These are phyloP conservation scores for Triplophysa tibetana DNA, from an alignment of 2,113 vertebrate genomes.

Conservation along the genomic window DNA sequence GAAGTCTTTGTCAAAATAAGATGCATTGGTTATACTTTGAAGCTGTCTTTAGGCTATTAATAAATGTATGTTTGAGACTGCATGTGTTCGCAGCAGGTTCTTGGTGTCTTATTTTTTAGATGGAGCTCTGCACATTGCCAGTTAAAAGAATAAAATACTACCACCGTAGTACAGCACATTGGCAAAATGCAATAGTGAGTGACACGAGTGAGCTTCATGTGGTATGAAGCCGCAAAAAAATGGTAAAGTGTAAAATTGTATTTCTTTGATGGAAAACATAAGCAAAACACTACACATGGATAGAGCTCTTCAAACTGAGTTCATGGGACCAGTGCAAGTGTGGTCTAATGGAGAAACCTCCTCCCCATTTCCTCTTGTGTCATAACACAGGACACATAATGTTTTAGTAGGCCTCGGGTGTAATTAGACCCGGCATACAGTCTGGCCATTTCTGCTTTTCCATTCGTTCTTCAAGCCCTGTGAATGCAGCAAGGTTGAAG, in stretches of 20 bases:
- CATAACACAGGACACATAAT: conserved; percentile 18
- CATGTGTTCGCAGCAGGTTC: too few relatives aligned
- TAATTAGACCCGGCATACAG: conserved; percentile 42
- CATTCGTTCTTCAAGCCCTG: conserved; percentile 35
- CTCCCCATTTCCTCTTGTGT: conserved; percentile 23
- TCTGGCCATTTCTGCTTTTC: conserved; percentile 37
- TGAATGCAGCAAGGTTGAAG: conserved; percentile 40
- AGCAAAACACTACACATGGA: conserved; percentile 12
- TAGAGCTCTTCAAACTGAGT: conserved; percentile 39
- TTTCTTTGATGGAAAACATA: conserved; percentile 14
- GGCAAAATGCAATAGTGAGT: background rate
- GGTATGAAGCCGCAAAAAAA: background rate
- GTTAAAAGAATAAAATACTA: background rate
- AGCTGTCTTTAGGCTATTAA: too few relatives aligned
- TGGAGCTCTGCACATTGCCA: background rate
- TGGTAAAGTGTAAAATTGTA: background rate
- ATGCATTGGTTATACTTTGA: too few relatives aligned
- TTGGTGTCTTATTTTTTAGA: background rate
- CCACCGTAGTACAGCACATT: background rate
- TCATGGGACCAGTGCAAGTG: conserved; percentile 13
- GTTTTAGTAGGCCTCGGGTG: conserved; percentile 39
- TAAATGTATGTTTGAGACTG: too few relatives aligned
- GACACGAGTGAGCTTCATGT: conserved; percentile 2
- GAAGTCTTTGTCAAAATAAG: too few relatives aligned
- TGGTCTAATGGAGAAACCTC: conserved; percentile 43